phyloP scores from a whole-genome alignment of 1,140 invertebrate species.

The Leptonema lineaticorne region DNA sequence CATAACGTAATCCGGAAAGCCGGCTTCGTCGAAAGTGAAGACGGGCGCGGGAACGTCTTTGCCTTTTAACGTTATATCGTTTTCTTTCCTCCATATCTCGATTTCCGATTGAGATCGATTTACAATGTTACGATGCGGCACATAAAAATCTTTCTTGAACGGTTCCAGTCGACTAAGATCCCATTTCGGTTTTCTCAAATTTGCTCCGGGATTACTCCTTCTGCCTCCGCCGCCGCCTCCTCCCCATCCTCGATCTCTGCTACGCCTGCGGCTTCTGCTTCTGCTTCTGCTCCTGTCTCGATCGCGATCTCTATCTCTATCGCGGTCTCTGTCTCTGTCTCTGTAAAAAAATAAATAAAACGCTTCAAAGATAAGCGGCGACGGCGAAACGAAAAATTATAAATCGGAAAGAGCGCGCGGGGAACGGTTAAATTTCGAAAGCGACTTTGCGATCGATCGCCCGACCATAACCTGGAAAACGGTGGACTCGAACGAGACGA shows the following conservation, averaged over 20 bases:
- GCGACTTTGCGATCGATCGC: neutral
- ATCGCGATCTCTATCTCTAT: slow-evolving; percentile 43
- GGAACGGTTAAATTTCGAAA: neutral
- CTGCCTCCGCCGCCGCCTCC: slow-evolving; percentile 59
- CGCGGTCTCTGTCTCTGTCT: slow-evolving; percentile 43
- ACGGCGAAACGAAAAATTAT: neutral
- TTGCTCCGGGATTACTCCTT: slow-evolving; percentile 56
- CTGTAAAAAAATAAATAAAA: neutral
- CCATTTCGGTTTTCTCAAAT: slow-evolving; percentile 72
- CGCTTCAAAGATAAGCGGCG: neutral
- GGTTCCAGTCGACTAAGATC: slow-evolving; percentile 75
- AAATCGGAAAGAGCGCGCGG: neutral
- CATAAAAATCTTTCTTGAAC: slow-evolving; percentile 93
- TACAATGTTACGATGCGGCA: slow-evolving; percentile 73
- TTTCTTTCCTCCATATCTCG: slow-evolving; percentile 70
- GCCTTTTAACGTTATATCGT: slow-evolving; percentile 81
- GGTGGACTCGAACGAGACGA: neutral
- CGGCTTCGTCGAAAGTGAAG: slow-evolving; percentile 78
- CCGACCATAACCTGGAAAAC: neutral
- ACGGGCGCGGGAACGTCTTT: slow-evolving; percentile 80
- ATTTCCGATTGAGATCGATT: slow-evolving; percentile 70
- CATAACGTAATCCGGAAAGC: slow-evolving; percentile 80
- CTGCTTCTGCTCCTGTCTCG: slow-evolving; percentile 50
- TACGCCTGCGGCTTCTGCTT: slow-evolving; percentile 47
- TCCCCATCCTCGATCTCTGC: slow-evolving; percentile 54